Evolutionary conservation across 2,113 vertebrate species (phyloP).

Genomic region (Podarcis raffonei): DNA sequence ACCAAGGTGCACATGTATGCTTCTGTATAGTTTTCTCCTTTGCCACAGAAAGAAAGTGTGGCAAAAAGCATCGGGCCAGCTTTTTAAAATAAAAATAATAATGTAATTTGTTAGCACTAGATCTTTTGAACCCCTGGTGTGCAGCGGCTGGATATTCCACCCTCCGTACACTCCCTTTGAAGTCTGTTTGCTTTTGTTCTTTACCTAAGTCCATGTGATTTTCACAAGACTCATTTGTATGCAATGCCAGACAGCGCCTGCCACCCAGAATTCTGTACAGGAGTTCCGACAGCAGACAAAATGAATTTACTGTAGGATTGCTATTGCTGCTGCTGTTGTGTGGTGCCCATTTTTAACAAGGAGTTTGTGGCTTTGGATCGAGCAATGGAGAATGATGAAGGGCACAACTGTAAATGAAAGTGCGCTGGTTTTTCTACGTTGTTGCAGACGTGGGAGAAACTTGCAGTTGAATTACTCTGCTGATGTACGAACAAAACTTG

Average conservation of each 20-base stretch:
- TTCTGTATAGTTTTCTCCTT: neutral
- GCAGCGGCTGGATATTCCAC: conserved; percentile 68
- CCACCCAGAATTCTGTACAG: conserved; percentile 86
- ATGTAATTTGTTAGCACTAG: conserved; percentile 58
- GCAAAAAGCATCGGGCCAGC: conserved; percentile 58
- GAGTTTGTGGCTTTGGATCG: conserved; percentile 35
- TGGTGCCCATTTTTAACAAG: neutral
- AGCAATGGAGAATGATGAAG: conserved; percentile 33
- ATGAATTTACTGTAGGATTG: conserved; percentile 67
- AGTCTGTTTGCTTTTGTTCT: conserved; percentile 87
- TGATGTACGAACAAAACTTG: neutral
- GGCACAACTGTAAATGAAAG: neutral
- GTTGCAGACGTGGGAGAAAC: neutral
- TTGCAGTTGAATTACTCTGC: neutral
- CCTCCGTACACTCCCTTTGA: conserved; percentile 78
- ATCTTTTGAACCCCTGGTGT: conserved; percentile 73
- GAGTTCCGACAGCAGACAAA: conserved; percentile 64
- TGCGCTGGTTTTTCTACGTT: neutral
- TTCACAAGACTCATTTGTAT: conserved; percentile 86
- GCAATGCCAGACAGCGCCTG: conserved; percentile 72
- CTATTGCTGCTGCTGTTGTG: no score
- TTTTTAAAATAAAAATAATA: conserved; percentile 13
- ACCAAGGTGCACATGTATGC: neutral
- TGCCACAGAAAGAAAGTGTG: conserved; percentile 66
- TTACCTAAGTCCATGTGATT: conserved; percentile 86